Evolutionary conservation across 2,797 vertebrate genomes (phyloP).

Genomic region (Tauraco hartlaubi): DNA sequence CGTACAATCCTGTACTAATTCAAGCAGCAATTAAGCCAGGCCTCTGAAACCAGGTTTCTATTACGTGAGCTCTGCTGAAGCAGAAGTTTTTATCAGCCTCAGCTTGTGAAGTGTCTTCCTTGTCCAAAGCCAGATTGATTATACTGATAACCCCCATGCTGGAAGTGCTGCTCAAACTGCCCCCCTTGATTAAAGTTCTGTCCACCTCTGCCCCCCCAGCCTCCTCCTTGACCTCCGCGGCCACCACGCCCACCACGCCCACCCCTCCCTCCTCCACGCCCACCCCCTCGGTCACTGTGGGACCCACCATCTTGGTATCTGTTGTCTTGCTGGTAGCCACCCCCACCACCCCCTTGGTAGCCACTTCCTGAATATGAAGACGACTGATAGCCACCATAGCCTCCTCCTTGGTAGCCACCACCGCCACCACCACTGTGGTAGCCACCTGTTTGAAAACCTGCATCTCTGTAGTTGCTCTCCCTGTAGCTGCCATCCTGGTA

Average conservation of each 20-base stretch:
- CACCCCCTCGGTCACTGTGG: conserved; percentile 83
- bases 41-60: conserved; percentile 73
- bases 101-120: conserved; percentile 94
- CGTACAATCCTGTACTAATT: conserved; percentile 50
- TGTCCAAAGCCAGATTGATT: conserved; percentile 95
- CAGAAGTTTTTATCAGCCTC: conserved; percentile 78
- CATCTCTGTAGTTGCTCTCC: conserved; percentile 84
- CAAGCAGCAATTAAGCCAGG: conserved; percentile 52
- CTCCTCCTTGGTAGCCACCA: conserved; percentile 83
- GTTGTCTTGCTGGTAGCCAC: conserved; percentile 82
- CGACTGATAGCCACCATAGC: conserved; percentile 87
- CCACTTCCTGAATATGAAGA: conserved; percentile 84
- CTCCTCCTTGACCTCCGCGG: conserved; percentile 87
- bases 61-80: conserved; percentile 83
- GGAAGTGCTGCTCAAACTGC: conserved; percentile 99
- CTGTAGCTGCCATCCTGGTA: conserved; percentile 84
- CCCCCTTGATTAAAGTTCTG: conserved; percentile 94
- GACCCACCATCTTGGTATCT: conserved; percentile 85
- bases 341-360: conserved; percentile 79
- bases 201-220: conserved; percentile 93
- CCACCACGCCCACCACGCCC: conserved; percentile 80
- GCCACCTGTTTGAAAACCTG: conserved; percentile 84
- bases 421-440: conserved; percentile 80
- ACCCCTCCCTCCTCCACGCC: conserved; percentile 81
- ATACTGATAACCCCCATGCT: conserved; percentile 96